Evolutionary conservation across 2,888 invertebrate species (phyloP), one percentile per base, ranked within the genome.

Genomic region (Acanthopleura granulata): DNA sequence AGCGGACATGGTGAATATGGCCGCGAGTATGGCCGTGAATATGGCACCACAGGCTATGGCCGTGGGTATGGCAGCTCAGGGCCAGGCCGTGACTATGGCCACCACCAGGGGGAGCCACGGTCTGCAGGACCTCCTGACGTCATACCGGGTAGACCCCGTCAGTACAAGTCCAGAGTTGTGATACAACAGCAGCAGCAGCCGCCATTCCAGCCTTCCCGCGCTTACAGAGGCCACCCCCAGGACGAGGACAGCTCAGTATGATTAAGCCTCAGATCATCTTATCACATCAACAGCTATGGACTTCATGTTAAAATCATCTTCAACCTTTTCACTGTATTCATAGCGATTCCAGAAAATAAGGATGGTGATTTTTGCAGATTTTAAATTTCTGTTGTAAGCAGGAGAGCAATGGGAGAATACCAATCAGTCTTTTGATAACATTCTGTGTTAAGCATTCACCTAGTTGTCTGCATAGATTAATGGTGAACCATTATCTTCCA

Each of bases 81-180:
- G 57, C 6, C 22, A 57, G 57, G 22, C 57, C 14, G 18, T 18
- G 18, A 51, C 51, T n/a, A 57, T 22, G 22, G 22, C 57, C n/a
- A n/a, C 3, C 57, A 6, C 57, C 57, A 57, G 6, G 6, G 57
- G 57, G 57, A 57, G n/a, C 57, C 57, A 57, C 57, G 22, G 57
- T 4, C 57, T 57, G 22, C 57, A 57, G 57, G 57, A 22, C 66
- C 66, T 6, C 66, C 66, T 16, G 66, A 66, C 25, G 66, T 66
- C 25, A 25, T 66, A 16, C 66, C 66, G 1, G 66, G 66, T 16
- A 18, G 29, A 27, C 66, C 66, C 6, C 22, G 66, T 27, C 66
- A 66, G 29, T 66, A 66, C 66, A 66, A 66, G 66, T 27, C 66
- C 57, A 57, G 57, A 57, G 57, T 57, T 18, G 57, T 57, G n/a